These are phyloP conservation scores for Rhopalosiphum maidis DNA, from an alignment of 1,140 invertebrate genomes.

Conservation along the genomic window DNA sequence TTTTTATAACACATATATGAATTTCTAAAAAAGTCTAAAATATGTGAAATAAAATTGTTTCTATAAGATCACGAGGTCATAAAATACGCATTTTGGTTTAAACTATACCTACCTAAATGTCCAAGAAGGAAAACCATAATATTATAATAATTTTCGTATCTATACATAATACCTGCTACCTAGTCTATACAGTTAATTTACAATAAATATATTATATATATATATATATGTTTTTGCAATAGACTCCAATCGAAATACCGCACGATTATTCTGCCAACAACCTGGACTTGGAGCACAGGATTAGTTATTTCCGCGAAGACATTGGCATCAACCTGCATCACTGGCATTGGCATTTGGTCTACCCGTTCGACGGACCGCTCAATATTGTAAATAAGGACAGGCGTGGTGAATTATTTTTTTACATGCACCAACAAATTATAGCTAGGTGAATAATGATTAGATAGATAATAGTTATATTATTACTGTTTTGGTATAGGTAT, in stretches of 20 bases:
- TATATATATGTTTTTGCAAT: neutral
- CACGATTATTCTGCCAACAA: slow-evolving; percentile 77
- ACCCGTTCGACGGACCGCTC: slow-evolving; percentile 62
- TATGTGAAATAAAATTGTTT: too few relatives aligned
- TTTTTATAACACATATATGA: too few relatives aligned
- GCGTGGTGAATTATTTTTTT: slow-evolving; percentile 78
- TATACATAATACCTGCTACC: neutral
- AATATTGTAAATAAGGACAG: slow-evolving; percentile 73
- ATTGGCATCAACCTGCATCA: slow-evolving; percentile 78
- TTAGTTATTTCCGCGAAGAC: slow-evolving; percentile 77
- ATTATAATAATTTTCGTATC: neutral
- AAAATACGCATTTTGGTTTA: too few relatives aligned
- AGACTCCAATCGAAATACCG: slow-evolving; percentile 71
- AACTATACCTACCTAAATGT: too few relatives aligned
- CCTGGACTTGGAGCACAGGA: slow-evolving; percentile 75
- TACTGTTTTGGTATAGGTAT: too few relatives aligned
- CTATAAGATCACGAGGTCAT: too few relatives aligned
- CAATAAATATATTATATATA: too few relatives aligned
- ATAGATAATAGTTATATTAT: neutral
- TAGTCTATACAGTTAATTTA: too few relatives aligned
- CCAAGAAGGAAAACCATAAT: too few relatives aligned
- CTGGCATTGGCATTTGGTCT: slow-evolving; percentile 74
- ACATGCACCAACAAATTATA: slow-evolving; percentile 79
- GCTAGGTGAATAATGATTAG: slow-evolving; percentile 64
- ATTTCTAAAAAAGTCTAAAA: too few relatives aligned